phyloP scores from a whole-genome alignment of 2,797 vertebrate species.

The Miopithecus talapoin region DNA sequence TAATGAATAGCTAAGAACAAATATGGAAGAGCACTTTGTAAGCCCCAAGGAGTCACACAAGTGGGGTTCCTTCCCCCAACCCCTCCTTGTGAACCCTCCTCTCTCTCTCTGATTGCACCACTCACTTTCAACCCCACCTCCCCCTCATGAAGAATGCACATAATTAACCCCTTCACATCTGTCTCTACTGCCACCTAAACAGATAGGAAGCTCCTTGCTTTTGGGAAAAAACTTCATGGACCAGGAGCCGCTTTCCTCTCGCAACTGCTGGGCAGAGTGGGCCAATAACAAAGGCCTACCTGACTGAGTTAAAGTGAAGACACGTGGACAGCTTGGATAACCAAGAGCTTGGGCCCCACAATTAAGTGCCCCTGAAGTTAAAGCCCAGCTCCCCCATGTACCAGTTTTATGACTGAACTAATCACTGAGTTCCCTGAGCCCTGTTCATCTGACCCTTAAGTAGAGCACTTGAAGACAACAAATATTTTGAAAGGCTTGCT shows the following conservation, averaged over 20 bases:
- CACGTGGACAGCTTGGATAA: background rate
- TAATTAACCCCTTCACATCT: background rate
- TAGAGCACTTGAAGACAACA: background rate
- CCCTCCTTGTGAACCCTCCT: fast-evolving
- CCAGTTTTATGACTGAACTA: background rate
- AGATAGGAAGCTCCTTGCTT: background rate
- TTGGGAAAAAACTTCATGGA: background rate
- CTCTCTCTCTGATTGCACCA: too few relatives aligned
- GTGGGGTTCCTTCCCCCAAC: background rate
- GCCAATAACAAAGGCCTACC: background rate
- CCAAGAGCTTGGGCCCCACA: background rate
- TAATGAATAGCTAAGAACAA: background rate
- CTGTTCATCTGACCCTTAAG: background rate
- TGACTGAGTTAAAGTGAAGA: background rate
- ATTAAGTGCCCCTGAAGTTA: too few relatives aligned
- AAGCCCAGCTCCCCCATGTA: background rate
- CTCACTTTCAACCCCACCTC: background rate
- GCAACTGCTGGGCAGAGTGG: background rate
- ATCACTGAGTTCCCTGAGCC: background rate
- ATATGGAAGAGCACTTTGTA: background rate
- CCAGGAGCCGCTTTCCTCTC: background rate
- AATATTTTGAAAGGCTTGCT: background rate
- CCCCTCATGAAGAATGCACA: background rate
- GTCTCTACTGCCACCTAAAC: background rate
- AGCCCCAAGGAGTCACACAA: background rate